Evolutionary conservation across 2,797 vertebrate genomes (phyloP), one percentile per base, ranked within the genome.

Genomic region (Etheostoma nigrum): DNA sequence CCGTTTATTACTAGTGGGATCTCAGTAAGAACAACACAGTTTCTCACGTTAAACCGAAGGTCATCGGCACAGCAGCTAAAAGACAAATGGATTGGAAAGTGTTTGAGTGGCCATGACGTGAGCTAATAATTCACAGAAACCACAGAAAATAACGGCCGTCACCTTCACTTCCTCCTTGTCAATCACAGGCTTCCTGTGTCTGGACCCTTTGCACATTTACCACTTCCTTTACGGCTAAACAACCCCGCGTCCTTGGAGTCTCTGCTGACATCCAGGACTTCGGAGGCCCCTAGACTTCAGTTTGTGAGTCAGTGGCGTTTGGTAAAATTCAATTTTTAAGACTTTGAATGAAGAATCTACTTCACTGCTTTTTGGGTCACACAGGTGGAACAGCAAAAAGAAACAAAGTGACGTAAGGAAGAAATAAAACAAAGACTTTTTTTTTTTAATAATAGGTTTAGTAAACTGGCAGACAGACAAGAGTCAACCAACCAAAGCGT

Each of bases 401-500:
- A 44, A 2, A 40, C 30, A 2, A 40, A 60, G 10, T 61, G 42
- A 53, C 25, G 44, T 2, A 11, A 40, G 36, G 9, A 72, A 49
- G 16, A 42, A 65, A 62, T 47, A 40, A 54, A 40, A 33, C 4
- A 36, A 23, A 36, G 2, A 0, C 0, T 7, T 7, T 7, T 3
- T 27, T 5, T 33, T 33, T 3, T 36, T 23, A n/a, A 54, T 25
- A 58, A 13, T n/a, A 21, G 8, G 58, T 66, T 80, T 16, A 57
- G 64, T 73, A 25, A 57, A 49, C 60, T 12, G 68, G 55, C 40
- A 55, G 25, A 65, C 19, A 45, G 59, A 76, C 36, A 33, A 33
- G 53, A 63, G 52, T 6, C 48, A 79, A 77, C 54, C 64, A 67
- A 33, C 66, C 45, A 52, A 69, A 83, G 82, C 72, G 25, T 36